Evolutionary conservation across 2,888 invertebrate species (phyloP).

Genomic region (Herminia tarsipennalis): DNA sequence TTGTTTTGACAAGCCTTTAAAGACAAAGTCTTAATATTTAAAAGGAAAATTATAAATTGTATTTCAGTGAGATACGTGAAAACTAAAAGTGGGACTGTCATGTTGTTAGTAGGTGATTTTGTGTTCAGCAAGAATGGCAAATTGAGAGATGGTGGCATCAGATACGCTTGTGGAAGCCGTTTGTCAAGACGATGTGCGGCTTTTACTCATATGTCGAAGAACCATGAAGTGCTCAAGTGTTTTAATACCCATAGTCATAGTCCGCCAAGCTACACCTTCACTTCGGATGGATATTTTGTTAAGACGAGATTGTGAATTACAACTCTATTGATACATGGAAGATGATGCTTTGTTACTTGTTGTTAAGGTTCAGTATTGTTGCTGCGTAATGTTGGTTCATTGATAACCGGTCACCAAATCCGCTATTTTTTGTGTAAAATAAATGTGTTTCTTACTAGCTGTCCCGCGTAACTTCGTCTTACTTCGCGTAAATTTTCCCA

Average conservation of each 20-base stretch:
- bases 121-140: constrained; percentile 48
- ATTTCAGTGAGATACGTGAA: constrained; percentile 46
- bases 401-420: no score
- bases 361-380: no score
- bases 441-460: no score
- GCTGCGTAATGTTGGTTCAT: no score
- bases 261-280: constrained; percentile 25
- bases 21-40: neutral
- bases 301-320: no score
- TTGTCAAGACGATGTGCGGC: constrained; percentile 42
- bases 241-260: constrained; percentile 38
- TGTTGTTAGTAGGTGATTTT: constrained; percentile 46
- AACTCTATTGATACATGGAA: no score
- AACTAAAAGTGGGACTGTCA: constrained; percentile 28
- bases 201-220: constrained; percentile 41
- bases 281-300: constrained; percentile 23
- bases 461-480: no score
- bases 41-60: neutral
- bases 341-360: no score
- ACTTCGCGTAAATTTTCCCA: no score
- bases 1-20: neutral
- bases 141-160: constrained; percentile 31
- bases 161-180: constrained; percentile 46
- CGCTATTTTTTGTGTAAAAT: no score
- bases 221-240: constrained; percentile 37